phyloP scores from a whole-genome alignment of 1,140 invertebrate genomes.

The Cydia fagiglandana region DNA sequence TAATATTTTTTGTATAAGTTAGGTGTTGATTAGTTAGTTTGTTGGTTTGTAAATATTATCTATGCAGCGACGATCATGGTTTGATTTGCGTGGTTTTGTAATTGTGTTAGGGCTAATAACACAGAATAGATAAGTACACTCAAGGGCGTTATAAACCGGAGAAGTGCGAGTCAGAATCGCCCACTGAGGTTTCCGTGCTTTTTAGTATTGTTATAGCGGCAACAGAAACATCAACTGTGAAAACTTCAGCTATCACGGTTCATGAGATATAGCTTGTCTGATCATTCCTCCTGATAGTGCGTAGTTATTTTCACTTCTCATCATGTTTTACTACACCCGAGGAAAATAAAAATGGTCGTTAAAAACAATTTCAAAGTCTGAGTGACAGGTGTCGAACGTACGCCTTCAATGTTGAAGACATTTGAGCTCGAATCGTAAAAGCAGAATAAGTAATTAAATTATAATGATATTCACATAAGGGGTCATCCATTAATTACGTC shows the following conservation, averaged over 20 bases:
- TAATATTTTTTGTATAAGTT: conserved; percentile 1
- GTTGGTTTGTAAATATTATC: conserved; percentile 26
- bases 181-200: no score
- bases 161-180: no score
- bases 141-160: no score
- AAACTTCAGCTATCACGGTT: no score
- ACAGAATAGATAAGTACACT: neutral
- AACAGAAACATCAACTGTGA: no score
- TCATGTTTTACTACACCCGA: no score
- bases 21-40: conserved; percentile 25
- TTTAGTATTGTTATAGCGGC: no score
- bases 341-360: conserved; percentile 7
- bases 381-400: neutral
- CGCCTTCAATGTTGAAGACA: neutral
- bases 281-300: neutral
- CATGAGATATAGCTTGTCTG: no score
- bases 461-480: neutral
- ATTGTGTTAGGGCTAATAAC: neutral
- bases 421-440: neutral
- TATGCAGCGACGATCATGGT: conserved; percentile 2
- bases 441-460: neutral
- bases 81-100: conserved; percentile 7
- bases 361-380: neutral
- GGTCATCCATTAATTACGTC: no score
- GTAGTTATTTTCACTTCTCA: neutral